These are phyloP conservation scores for Saccostrea glomerata DNA, from an alignment of 1,140 invertebrate species.

Conservation along the genomic window DNA sequence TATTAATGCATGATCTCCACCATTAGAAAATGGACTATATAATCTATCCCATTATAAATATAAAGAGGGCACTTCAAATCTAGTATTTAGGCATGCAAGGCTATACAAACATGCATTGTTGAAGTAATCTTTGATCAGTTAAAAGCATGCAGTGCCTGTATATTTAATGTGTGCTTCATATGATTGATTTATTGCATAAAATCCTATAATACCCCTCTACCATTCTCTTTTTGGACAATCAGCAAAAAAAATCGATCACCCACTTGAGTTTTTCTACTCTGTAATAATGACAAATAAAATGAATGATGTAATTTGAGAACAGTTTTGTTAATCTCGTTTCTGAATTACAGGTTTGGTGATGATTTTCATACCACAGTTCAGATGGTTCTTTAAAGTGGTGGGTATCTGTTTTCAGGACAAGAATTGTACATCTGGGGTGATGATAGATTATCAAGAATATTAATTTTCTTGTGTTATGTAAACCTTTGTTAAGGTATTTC, in stretches of 20 bases:
- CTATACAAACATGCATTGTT: constrained; percentile 25
- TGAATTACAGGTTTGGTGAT: constrained; percentile 7
- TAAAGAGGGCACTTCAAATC: not conserved
- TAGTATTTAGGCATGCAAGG: not conserved
- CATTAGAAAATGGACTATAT: not conserved
- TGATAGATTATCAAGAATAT: not conserved
- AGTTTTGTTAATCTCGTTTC: not conserved
- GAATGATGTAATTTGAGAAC: not conserved
- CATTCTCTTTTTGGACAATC: not conserved
- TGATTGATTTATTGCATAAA: constrained; percentile 2
- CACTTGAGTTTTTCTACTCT: not conserved
- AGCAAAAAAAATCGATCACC: not conserved
- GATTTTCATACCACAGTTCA: not conserved
- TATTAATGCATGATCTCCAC: not conserved
- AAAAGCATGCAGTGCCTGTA: not conserved
- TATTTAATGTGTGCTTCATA: not conserved
- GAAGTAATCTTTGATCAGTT: constrained; percentile 17
- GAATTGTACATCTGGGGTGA: constrained; percentile 9
- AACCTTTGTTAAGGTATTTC: not conserved
- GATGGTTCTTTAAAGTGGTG: not conserved
- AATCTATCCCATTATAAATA: not conserved
- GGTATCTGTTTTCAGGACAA: not conserved
- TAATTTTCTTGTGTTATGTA: not conserved
- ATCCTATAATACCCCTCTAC: not conserved
- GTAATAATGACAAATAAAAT: not conserved